Evolutionary conservation across 2,113 vertebrate species (phyloP).

Genomic region (Tetrao urogallus): DNA sequence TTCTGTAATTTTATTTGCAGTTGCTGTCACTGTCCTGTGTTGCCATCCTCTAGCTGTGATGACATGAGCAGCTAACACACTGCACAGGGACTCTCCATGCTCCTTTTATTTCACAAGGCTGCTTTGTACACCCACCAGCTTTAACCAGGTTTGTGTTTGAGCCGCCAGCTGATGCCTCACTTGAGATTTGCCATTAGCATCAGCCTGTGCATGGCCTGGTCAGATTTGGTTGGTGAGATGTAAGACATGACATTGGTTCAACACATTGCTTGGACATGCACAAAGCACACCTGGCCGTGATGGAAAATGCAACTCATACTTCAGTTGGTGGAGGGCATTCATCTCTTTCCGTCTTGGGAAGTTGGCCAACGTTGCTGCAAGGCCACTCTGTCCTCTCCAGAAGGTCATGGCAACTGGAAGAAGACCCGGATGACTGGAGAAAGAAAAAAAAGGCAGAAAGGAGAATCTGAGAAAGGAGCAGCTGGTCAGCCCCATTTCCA

Average conservation of each 20-base stretch:
- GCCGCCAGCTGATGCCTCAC: rapidly evolving
- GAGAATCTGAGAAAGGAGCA: neutral
- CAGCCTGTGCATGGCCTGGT: neutral
- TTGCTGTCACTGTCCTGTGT: neutral
- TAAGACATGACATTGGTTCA: neutral
- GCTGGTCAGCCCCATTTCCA: neutral
- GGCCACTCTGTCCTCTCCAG: neutral
- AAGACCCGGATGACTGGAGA: neutral
- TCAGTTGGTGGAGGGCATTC: neutral
- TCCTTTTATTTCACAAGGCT: neutral
- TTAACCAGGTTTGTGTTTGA: neutral
- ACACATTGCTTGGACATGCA: neutral
- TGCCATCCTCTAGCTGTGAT: rapidly evolving
- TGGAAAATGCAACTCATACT: neutral
- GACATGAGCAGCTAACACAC: rapidly evolving
- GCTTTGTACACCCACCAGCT: neutral
- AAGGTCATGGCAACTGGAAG: neutral
- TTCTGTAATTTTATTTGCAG: neutral
- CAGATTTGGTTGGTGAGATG: neutral
- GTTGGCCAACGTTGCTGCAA: neutral
- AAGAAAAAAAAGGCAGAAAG: neutral
- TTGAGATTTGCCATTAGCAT: neutral
- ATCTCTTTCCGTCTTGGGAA: neutral
- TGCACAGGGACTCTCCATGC: neutral
- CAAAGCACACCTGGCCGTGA: neutral